Conservation (phyloP, 2,888 invertebrate genomes). For the Keiferia lycopersicella region DNA sequence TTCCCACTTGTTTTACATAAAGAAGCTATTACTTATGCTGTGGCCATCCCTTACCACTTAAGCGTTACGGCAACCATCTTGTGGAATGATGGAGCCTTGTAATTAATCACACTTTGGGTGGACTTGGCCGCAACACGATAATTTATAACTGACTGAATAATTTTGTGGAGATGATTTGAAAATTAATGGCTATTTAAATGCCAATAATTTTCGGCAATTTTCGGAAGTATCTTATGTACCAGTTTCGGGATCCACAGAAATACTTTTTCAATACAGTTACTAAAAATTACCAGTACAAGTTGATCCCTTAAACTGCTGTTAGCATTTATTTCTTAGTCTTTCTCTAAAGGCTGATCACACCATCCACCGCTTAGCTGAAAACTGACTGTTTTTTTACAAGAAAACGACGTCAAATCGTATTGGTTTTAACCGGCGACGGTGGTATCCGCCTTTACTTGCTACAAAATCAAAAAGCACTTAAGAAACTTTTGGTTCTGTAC, state of each 20-base stretch:
- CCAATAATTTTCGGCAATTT: too few relatives aligned
- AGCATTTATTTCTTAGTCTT: too few relatives aligned
- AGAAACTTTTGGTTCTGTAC: constrained; percentile 27
- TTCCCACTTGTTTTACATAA: constrained; percentile 68
- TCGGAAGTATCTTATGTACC: too few relatives aligned
- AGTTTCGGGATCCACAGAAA: too few relatives aligned
- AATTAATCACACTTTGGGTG: not conserved
- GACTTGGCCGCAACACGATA: not conserved
- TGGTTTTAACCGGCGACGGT: too few relatives aligned
- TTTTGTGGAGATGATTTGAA: not conserved
- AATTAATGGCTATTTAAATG: not conserved
- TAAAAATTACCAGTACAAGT: too few relatives aligned
- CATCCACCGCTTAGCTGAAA: too few relatives aligned
- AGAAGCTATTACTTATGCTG: constrained; percentile 49
- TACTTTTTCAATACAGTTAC: too few relatives aligned
- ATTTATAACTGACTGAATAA: constrained; percentile 3
- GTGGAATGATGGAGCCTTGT: not conserved
- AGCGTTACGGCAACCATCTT: not conserved
- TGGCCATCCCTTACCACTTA: constrained; percentile 16
- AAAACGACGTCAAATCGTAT: too few relatives aligned
- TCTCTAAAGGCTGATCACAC: too few relatives aligned
- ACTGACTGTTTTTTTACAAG: too few relatives aligned
- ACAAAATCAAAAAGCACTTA: not conserved
- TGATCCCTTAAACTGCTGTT: too few relatives aligned
- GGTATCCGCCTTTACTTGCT: not conserved